Base-by-base conservation (phyloP, 2,113 vertebrate species). In the Oplegnathus fasciatus region DNA sequence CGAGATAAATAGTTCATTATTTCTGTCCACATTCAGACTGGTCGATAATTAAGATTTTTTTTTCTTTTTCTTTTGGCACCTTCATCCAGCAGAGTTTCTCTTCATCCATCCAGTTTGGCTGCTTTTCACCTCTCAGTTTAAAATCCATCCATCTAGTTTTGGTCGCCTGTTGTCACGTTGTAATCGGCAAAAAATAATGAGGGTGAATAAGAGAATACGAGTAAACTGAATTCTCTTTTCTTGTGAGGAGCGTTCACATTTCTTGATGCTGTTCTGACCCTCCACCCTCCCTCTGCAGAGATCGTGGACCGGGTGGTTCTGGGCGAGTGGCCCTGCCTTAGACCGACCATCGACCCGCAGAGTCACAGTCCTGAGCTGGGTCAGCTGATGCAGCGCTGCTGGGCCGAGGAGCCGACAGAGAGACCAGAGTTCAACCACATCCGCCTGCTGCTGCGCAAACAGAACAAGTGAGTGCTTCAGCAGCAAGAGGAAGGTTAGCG, bases 351-450 rank as follows among this genome's bases (percentile, higher is more conserved):
- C 13, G 95, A 94, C 78, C 83, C 96, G 0, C 96, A 97, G 80
- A 89, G 88, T 6, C 97, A 97, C 88, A 93, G 96, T 28, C 98
- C 98, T n/a, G 97, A 98, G 87, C 93, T 99, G 92, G 97, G 97
- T 1, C 95, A 95, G 86, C 96, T 99, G 74, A 98, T 99, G 98
- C 97, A 97, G 93, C 95, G 96, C 60, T 99, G 98, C 92, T 99
- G 98, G 98, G 97, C 97, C 0, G 98, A 99, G 89, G 98, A 99
- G 46, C 80, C 95, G 0, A 94, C 96, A 2, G 98, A 99, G 87
- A 95, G 98, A 42, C 98, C 97, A 0, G 97, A 98, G 89, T 99
- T 99, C 93, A 96, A 95, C 91, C 97, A 99, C 81, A 97, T 99
- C 90, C 96, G 96, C 69, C 76, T 97, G 86, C 94, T 96, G 71